These are phyloP conservation scores for Channa maculata DNA, from an alignment of 2,113 vertebrate genomes.

Conservation along the genomic window DNA sequence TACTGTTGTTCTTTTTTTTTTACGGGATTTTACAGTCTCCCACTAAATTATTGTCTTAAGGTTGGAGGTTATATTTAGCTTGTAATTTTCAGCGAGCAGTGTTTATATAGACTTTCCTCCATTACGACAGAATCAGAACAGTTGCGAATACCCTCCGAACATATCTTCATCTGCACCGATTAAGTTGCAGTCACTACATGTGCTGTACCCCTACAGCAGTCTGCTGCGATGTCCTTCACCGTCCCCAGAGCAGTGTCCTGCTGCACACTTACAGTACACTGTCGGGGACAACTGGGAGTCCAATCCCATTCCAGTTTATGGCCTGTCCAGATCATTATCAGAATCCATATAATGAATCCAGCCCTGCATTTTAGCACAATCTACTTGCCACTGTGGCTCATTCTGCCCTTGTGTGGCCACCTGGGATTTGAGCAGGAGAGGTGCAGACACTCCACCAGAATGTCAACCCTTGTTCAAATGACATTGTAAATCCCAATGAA, in stretches of 20 bases:
- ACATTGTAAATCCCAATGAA: slow-evolving; percentile 71
- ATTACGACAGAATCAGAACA: slow-evolving; percentile 29
- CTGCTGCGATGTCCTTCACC: slow-evolving; percentile 49
- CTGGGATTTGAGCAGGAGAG: slow-evolving; percentile 58
- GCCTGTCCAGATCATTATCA: slow-evolving; percentile 76
- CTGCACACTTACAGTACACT: slow-evolving; percentile 38
- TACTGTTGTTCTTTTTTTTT: background rate
- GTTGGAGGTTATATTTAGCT: slow-evolving; percentile 10
- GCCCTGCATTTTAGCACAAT: slow-evolving; percentile 64
- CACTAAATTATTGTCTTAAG: background rate
- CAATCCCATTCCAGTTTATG: slow-evolving; percentile 63
- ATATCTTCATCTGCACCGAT: slow-evolving; percentile 40
- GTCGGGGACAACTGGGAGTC: slow-evolving; percentile 48
- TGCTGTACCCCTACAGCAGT: background rate
- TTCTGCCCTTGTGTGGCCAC: slow-evolving; percentile 68
- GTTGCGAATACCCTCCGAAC: slow-evolving; percentile 43
- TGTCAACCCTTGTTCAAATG: slow-evolving; percentile 68
- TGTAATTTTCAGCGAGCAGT: background rate
- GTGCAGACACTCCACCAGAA: slow-evolving; percentile 51
- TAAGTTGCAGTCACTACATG: slow-evolving; percentile 38
- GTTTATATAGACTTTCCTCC: background rate
- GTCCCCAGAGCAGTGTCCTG: slow-evolving; percentile 32
- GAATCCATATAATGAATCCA: slow-evolving; percentile 65
- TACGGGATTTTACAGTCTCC: background rate
- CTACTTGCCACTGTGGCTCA: slow-evolving; percentile 48